Evolutionary conservation across 2,797 vertebrate species (phyloP), one percentile per base, ranked within the genome.

Genomic region (Galaxias olidus): DNA sequence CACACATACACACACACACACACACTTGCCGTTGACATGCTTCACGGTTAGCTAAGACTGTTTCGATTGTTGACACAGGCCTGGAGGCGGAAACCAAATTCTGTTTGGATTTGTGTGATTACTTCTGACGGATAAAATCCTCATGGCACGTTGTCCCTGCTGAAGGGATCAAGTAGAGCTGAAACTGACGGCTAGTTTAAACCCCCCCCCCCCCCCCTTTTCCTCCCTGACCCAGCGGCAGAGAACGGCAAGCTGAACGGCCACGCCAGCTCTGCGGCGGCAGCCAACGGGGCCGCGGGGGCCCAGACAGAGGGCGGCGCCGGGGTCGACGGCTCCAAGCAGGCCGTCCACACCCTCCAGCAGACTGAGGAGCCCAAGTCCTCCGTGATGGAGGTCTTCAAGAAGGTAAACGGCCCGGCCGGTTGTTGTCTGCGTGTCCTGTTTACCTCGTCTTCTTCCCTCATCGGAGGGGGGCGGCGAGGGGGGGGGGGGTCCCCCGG

Each of bases 361-460:
- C 68, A 71, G 46, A 66, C 47, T 0, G 66, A 87, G 15, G 17
- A 15, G 14, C 60, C 4, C 17, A 92, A 90, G 61, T 80, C 90
- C 13, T 92, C 93, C 0, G 73, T 95, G 46, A 10, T 76, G 0
- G 62, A 83, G 40, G 93, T 96, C 52, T 91, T 96, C 63, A 88
- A 67, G 52, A 94, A 95, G 93, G 94, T 95, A 63, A 19, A n/a
- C n/a, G n/a, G n/a, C n/a, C n/a, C n/a, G n/a, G n/a, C n/a, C n/a
- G n/a, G n/a, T n/a, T n/a, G n/a, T n/a, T n/a, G n/a, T n/a, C n/a
- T n/a, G n/a, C n/a, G n/a, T n/a, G n/a, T n/a, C n/a, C n/a, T n/a
- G n/a, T n/a, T n/a, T n/a, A n/a, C n/a, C n/a, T n/a, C n/a, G n/a
- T n/a, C n/a, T n/a, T n/a, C n/a, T n/a, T n/a, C n/a, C n/a, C n/a